Evolutionary conservation across 2,113 vertebrate species (phyloP).

Genomic region (Columba janthina): DNA sequence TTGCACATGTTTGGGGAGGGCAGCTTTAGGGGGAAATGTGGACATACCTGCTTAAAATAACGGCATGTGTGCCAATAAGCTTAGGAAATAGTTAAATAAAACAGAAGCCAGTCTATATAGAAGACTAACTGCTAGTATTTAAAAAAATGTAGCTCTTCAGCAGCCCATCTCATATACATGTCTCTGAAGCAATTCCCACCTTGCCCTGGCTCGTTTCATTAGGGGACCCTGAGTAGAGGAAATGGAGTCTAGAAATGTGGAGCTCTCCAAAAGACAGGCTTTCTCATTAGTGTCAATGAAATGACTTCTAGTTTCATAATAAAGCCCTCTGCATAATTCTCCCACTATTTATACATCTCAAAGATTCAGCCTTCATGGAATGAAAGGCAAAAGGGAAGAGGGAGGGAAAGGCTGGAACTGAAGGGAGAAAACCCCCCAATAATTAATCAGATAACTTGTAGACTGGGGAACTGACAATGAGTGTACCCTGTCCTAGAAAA

Average conservation of each 20-base stretch:
- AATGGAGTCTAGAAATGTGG: conserved; percentile 62
- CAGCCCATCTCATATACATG: neutral
- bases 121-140: neutral
- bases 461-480: neutral
- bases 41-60: neutral
- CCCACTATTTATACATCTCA: conserved; percentile 47
- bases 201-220: conserved; percentile 33
- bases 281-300: conserved; percentile 71
- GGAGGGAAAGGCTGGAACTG: neutral
- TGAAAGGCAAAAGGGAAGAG: neutral
- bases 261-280: conserved; percentile 67
- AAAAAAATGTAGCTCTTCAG: neutral
- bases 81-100: neutral
- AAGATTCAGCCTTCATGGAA: conserved; percentile 14
- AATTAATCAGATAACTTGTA: neutral
- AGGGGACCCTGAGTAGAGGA: conserved; percentile 47
- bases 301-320: conserved; percentile 61
- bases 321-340: conserved; percentile 57
- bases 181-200: conserved; percentile 22
- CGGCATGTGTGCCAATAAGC: neutral
- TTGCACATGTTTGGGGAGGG: neutral
- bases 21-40: neutral
- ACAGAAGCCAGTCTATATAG: neutral
- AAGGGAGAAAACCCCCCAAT: neutral
- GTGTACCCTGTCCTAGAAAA: conserved; percentile 58